phyloP scores from a whole-genome alignment of 37 sponge, comb jelly and placozoan genomes.

The Lycopodina hypogea region DNA sequence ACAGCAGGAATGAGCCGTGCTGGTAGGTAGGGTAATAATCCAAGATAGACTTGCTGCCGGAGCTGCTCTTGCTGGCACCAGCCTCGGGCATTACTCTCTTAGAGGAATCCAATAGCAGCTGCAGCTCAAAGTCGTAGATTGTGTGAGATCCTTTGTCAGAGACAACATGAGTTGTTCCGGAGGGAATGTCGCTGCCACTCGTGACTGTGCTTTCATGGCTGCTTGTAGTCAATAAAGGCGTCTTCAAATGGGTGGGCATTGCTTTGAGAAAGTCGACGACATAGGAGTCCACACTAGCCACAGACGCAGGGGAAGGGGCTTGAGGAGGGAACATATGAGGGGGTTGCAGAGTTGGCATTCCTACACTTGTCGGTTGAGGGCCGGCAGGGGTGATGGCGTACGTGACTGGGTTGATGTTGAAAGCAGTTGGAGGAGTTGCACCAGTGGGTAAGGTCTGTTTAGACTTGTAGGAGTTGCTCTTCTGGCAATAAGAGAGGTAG shows the following conservation, averaged over 20 bases:
- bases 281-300: too few species aligned
- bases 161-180: slow-evolving; percentile 11
- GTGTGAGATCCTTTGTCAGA: slow-evolving; percentile 31
- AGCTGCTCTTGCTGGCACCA: background rate
- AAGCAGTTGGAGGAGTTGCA: background rate
- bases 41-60: background rate
- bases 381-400: too few species aligned
- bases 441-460: background rate
- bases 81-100: background rate
- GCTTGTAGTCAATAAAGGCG: background rate
- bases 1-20: slow-evolving; percentile 65
- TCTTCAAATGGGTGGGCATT: background rate
- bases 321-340: too few species aligned
- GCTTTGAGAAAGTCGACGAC: too few species aligned
- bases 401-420: too few species aligned
- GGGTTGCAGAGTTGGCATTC: too few species aligned
- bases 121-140: slow-evolving; percentile 57
- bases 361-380: too few species aligned
- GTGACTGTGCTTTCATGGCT: background rate
- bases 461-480: slow-evolving; percentile 2
- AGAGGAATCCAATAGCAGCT: slow-evolving; percentile 40
- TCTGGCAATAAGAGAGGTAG: slow-evolving; percentile 57
- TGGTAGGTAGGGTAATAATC: slow-evolving; percentile 32
- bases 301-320: too few species aligned
- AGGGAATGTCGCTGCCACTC: background rate